Evolutionary conservation across 1,140 invertebrate genomes (phyloP).

Genomic region (Argopecten irradians): DNA sequence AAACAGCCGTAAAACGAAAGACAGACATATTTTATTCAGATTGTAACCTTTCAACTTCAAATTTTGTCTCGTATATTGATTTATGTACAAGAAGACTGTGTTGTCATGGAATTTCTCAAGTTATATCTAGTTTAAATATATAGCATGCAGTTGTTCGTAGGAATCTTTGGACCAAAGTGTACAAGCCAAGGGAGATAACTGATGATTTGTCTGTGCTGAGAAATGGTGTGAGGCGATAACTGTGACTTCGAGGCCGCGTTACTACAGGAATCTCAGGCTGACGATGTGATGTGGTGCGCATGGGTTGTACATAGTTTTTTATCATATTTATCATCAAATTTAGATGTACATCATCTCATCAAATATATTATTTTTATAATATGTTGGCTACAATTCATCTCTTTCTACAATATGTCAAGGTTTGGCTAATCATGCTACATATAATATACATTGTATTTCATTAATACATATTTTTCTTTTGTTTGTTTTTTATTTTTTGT

Average conservation of each 20-base stretch:
- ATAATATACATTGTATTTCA: background rate
- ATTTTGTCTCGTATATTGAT: no score
- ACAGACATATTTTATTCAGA: no score
- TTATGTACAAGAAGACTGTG: no score
- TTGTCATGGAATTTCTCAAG: no score
- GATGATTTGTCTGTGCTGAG: background rate
- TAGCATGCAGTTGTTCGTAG: no score
- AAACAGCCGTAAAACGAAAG: no score
- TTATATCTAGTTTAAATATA: no score
- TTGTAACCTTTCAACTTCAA: no score
- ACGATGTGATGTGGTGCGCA: background rate
- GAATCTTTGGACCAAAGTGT: background rate
- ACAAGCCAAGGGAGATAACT: background rate
- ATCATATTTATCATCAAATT: background rate
- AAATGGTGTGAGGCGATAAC: background rate
- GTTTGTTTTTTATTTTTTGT: no score
- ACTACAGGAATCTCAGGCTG: background rate
- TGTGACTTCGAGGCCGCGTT: background rate
- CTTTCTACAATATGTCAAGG: background rate
- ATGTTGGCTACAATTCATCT: background rate
- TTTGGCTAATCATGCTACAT: background rate
- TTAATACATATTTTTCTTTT: no score
- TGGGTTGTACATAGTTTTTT: background rate
- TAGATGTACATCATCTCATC: background rate
- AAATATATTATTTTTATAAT: conserved; percentile 9